Evolutionary conservation across 1,140 invertebrate genomes (phyloP).

Genomic region (Mya arenaria): DNA sequence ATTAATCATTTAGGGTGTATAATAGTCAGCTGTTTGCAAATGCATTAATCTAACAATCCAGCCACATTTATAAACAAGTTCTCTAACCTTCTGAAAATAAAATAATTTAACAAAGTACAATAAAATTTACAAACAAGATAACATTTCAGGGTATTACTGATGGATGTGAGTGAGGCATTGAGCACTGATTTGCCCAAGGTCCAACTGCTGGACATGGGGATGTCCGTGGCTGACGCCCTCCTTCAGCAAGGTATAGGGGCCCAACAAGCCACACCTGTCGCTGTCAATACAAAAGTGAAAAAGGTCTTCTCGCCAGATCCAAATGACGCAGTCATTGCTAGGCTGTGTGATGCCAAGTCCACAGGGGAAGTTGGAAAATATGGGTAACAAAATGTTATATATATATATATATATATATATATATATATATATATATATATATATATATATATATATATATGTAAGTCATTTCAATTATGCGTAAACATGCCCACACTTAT

Average conservation of each 20-base stretch:
- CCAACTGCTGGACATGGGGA: constrained; percentile 66
- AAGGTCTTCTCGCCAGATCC: constrained; percentile 57
- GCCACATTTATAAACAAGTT: too few species aligned
- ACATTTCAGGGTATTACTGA: constrained; percentile 53
- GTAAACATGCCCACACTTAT: too few species aligned
- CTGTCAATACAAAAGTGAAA: constrained; percentile 56
- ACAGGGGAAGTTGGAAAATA: constrained; percentile 10
- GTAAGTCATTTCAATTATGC: too few species aligned
- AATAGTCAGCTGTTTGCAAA: too few species aligned
- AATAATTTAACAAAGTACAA: background rate
- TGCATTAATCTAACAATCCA: too few species aligned
- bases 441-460: too few species aligned
- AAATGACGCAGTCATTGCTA: constrained; percentile 15
- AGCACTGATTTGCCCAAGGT: constrained; percentile 55
- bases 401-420: too few species aligned
- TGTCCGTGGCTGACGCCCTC: constrained; percentile 58
- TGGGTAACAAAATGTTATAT: constrained; percentile 25
- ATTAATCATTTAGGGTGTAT: too few species aligned
- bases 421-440: too few species aligned
- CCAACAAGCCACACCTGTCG: constrained; percentile 52
- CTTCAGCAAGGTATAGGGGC: constrained; percentile 56
- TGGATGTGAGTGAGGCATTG: constrained; percentile 51
- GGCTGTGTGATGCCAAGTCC: constrained; percentile 40
- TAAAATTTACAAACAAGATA: too few species aligned
- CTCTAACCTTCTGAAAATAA: too few species aligned